Evolutionary conservation across 2,113 vertebrate genomes (phyloP).

Genomic region (Synchiropus splendidus): DNA sequence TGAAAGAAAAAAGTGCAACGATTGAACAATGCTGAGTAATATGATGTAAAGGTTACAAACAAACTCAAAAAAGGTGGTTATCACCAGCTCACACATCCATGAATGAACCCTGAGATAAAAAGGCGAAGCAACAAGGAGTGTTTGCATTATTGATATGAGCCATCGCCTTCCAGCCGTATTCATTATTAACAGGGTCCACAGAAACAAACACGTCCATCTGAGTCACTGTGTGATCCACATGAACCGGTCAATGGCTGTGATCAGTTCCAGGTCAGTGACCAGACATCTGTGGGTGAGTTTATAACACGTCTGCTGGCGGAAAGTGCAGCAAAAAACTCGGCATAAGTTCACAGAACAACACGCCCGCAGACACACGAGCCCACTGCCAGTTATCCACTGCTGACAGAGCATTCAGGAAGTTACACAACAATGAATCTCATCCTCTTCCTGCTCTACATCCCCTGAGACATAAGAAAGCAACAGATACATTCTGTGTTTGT

Average conservation of each 20-base stretch:
- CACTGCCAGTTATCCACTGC: constrained; percentile 21
- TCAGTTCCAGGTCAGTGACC: constrained; percentile 50
- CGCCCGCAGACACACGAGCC: not conserved
- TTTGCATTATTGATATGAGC: constrained; percentile 24
- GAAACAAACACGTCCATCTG: constrained; percentile 6
- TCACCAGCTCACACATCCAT: too few relatives aligned
- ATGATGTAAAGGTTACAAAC: too few relatives aligned
- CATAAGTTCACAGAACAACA: not conserved
- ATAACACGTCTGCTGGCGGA: too few relatives aligned
- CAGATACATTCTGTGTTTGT: constrained; percentile 2
- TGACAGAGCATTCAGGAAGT: constrained; percentile 50
- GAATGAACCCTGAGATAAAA: too few relatives aligned
- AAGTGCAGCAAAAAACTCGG: too few relatives aligned
- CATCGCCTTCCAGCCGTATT: constrained; percentile 13
- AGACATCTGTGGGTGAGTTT: constrained; percentile 14
- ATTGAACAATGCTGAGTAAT: too few relatives aligned
- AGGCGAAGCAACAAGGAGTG: not conserved
- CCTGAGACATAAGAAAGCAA: constrained; percentile 33
- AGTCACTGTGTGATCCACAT: constrained; percentile 6
- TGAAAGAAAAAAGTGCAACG: not conserved
- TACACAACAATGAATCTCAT: constrained; percentile 38
- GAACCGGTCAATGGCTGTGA: constrained; percentile 22
- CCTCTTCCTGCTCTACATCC: constrained; percentile 29
- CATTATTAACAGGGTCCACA: constrained; percentile 17
- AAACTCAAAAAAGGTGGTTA: too few relatives aligned